Evolutionary conservation across 1,140 invertebrate species (phyloP).

Genomic region (Metopolophium dirhodum): DNA sequence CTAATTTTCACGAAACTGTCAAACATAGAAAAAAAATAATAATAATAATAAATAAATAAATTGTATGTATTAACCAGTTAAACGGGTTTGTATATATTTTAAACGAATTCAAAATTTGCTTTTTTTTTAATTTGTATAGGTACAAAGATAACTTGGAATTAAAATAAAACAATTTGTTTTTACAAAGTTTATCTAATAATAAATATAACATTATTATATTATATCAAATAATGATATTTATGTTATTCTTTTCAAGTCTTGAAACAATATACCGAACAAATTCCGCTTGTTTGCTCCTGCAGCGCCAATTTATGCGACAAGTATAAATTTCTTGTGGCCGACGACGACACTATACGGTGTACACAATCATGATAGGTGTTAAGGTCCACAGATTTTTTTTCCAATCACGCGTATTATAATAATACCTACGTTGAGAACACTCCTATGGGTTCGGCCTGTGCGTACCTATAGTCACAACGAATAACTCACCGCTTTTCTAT

Average conservation of each 20-base stretch:
- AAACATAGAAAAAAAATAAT: background rate
- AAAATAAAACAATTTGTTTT: background rate
- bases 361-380: background rate
- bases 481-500: background rate
- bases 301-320: background rate
- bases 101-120: background rate
- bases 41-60: background rate
- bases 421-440: background rate
- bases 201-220: background rate
- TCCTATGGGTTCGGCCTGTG: background rate
- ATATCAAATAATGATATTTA: background rate
- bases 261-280: background rate
- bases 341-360: no score
- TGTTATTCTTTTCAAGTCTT: background rate
- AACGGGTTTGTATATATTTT: background rate
- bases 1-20: background rate
- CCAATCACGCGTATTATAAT: background rate
- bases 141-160: background rate
- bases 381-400: background rate
- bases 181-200: background rate
- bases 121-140: background rate
- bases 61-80: background rate
- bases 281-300: background rate
- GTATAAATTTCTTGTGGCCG: constrained; percentile 12
- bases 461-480: background rate